These are phyloP conservation scores for Scolopax rusticola DNA, from an alignment of 2,797 vertebrate species.

Conservation along the genomic window DNA sequence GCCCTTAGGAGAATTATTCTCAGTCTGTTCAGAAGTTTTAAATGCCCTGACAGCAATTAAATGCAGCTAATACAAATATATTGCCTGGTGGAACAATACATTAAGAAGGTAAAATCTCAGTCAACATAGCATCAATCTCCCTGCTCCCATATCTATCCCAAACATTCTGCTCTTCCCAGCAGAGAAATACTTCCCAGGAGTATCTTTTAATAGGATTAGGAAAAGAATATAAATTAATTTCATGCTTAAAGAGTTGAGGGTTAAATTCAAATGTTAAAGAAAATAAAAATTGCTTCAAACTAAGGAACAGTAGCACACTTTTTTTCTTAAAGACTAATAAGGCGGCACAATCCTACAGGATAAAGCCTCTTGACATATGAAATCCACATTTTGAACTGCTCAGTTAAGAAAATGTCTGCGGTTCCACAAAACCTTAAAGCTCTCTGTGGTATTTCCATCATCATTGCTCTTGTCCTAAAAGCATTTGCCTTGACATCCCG, in stretches of 20 bases:
- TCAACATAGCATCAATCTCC: background rate
- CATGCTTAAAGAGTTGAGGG: background rate
- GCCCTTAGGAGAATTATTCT: background rate
- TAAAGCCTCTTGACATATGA: background rate
- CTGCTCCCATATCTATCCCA: background rate
- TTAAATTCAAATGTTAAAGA: background rate
- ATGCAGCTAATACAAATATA: background rate
- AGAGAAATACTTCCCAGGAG: background rate
- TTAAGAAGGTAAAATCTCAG: background rate
- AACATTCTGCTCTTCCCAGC: background rate
- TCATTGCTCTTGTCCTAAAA: conserved; percentile 37
- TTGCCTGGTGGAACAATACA: background rate
- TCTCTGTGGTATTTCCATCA: conserved; percentile 10
- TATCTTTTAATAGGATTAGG: background rate
- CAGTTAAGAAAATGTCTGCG: background rate
- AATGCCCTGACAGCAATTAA: background rate
- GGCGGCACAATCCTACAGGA: background rate
- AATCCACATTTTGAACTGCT: background rate
- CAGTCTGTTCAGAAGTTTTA: background rate
- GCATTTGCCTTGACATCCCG: conserved; percentile 50
- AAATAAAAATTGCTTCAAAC: background rate
- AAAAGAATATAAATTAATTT: background rate
- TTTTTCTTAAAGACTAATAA: background rate
- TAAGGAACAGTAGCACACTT: background rate
- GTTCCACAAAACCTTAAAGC: background rate